Base-by-base conservation (phyloP, 2,113 vertebrate genomes). In the Phalacrocorax aristotelis region DNA sequence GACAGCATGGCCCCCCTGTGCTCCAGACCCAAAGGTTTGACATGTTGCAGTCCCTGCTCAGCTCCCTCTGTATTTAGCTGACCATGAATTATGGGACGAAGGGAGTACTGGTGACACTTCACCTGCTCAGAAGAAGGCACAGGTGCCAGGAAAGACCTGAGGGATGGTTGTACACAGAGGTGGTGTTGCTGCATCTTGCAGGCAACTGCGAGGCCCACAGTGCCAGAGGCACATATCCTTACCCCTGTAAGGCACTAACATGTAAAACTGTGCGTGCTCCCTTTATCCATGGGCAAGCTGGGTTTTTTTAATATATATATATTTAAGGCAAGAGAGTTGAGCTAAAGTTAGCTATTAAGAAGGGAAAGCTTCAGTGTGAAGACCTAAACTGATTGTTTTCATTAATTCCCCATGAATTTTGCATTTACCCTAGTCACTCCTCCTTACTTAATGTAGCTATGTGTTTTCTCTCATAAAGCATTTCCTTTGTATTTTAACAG, bases 181-280 rank as follows among this genome's bases (percentile, higher is more conserved):
- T 0, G 22, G 32, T 12, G 8, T 10, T 44, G 22, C 19, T 74
- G 54, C 19, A 26, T 54, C 29, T 57, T 75, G n/a, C 12, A 64
- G 10, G 11, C 6, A 75, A 14, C 44, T 25, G 16, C 0, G 0
- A 80, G 11, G 8, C 16, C 16, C 19, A 32, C 8, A 40, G 51
- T 44, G 15, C 38, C 26, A 89, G 21, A 81, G 8, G 15, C 16
- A 68, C 2, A 10, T 17, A 27, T 7, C 10, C 29, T 70, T 69
- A 77, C 16, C 14, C 30, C 14, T 68, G 5, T 22, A 20, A 74
- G 32, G 7, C 25, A n/a, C 16, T 51, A 86, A 38, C 29, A 29
- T 25, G 16, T 60, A 40, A 18, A 34, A 29, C 25, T 48, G 16
- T 26, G 23, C 21, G 40, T 49, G 40, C 2, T 71, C 19, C 34